Percentiles rank a stretch among this genome's conserved stretches.
Conservation (phyloP, 2,113 vertebrate genomes). For the Tiliqua scincoides region DNA sequence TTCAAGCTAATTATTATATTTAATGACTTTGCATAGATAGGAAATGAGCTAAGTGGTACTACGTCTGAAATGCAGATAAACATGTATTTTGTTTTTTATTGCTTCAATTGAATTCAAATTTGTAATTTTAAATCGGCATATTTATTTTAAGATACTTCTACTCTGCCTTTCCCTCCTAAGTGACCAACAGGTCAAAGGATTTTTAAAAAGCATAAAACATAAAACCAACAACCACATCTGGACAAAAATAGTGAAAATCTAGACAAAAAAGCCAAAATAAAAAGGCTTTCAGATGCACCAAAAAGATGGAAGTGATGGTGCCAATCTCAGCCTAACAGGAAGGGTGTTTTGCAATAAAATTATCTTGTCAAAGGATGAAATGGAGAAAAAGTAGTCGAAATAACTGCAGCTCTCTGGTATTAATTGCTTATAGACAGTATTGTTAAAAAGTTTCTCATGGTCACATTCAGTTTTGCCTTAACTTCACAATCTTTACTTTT, state of each 20-base stretch:
- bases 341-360: background rate
- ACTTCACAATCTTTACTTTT: background rate
- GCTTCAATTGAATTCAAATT: background rate
- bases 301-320: no score
- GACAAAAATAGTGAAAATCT: no score
- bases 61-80: background rate
- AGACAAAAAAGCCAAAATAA: no score
- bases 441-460: background rate
- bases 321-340: no score
- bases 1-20: background rate
- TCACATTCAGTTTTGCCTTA: background rate
- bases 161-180: no score
- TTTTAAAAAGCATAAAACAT: no score
- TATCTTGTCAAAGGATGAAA: background rate
- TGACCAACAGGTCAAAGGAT: no score
- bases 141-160: no score
- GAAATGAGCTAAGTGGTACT: background rate
- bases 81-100: background rate
- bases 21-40: background rate
- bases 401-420: background rate
- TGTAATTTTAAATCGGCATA: background rate
- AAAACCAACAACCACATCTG: no score
- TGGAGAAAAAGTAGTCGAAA: background rate
- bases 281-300: no score
- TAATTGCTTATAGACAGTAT: background rate